Evolutionary conservation across 2,888 invertebrate species (phyloP), one percentile per base, ranked within the genome.

Genomic region (Ophion slaviceki): DNA sequence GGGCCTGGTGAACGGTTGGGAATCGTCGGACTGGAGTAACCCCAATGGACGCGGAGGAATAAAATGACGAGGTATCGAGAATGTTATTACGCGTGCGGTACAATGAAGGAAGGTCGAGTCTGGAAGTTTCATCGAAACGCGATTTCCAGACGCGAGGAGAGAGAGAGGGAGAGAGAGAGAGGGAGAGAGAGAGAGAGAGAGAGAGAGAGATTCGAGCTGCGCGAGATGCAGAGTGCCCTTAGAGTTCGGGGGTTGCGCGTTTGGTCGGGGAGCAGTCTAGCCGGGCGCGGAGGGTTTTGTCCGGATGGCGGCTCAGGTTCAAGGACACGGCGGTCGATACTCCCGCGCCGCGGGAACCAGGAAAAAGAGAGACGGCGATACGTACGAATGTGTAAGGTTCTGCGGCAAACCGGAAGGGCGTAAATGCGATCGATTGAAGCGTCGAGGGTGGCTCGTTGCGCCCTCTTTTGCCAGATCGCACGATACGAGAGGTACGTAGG

Each of bases 291-390:
- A 90, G 91, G 80, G 80, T 81, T 88, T 88, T 87, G 88, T 88
- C 87, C 88, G 91, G 89, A 64, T 74, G 80, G 90, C 88, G 84
- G 88, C 89, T 90, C 92, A 92, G 92, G 92, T 92, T 92, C 92
- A 92, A 92, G 92, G 92, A 92, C 91, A 90, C 89, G 83, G 84
- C 90, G 91, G 91, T 92, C 92, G 91, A 92, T 92, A 92, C 91
- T 88, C 91, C 88, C 89, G 87, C 89, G 87, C 77, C 86, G 53
- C 53, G 86, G 84, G 61, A 86, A 82, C 85, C 83, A 87, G 82
- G 86, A 86, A 87, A 86, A 85, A 79, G 81, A 45, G 77, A 76
- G 74, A 77, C 57, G 72, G 77, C 82, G 47, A 82, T 61, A 72
- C 53, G 67, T 70, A 61, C 17, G 47, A 61, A 47, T 53, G 40